These are phyloP conservation scores for Melanerpes formicivorus DNA, from an alignment of 2,113 vertebrate species.

Conservation along the genomic window DNA sequence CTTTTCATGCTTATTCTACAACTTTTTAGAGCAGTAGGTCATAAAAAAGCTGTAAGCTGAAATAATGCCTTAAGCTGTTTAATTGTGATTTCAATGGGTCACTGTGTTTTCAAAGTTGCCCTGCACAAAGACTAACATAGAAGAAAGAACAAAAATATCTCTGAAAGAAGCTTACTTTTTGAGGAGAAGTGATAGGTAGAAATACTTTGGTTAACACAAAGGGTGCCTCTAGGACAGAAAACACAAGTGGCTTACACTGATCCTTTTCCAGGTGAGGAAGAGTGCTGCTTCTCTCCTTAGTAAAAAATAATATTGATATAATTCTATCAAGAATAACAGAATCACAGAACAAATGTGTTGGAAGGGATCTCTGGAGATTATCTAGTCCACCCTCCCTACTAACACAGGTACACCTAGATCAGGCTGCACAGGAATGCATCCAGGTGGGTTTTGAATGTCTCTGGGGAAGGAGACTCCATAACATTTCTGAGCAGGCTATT, in stretches of 20 bases:
- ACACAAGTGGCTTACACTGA: not conserved
- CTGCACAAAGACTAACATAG: not conserved
- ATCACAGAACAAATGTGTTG: too few relatives aligned
- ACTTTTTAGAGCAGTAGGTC: slow-evolving; percentile 10
- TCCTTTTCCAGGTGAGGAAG: not conserved
- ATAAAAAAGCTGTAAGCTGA: not conserved
- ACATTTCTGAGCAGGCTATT: too few relatives aligned
- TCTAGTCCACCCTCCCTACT: too few relatives aligned
- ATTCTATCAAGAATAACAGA: not conserved
- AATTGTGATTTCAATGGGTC: slow-evolving; percentile 32
- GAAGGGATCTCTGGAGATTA: too few relatives aligned
- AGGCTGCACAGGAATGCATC: too few relatives aligned
- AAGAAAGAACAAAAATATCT: not conserved
- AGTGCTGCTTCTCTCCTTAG: not conserved
- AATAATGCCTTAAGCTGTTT: slow-evolving; percentile 23
- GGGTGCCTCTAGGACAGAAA: not conserved
- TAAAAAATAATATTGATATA: not conserved
- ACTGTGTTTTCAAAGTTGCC: not conserved
- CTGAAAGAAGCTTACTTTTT: not conserved
- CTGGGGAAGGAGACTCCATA: too few relatives aligned
- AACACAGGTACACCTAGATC: too few relatives aligned
- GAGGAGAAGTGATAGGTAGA: not conserved
- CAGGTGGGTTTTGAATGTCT: too few relatives aligned
- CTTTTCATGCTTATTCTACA: slow-evolving; percentile 22
- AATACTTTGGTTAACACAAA: not conserved